phyloP scores from a whole-genome alignment of 2,888 invertebrate genomes.

The Melieria crassipennis region DNA sequence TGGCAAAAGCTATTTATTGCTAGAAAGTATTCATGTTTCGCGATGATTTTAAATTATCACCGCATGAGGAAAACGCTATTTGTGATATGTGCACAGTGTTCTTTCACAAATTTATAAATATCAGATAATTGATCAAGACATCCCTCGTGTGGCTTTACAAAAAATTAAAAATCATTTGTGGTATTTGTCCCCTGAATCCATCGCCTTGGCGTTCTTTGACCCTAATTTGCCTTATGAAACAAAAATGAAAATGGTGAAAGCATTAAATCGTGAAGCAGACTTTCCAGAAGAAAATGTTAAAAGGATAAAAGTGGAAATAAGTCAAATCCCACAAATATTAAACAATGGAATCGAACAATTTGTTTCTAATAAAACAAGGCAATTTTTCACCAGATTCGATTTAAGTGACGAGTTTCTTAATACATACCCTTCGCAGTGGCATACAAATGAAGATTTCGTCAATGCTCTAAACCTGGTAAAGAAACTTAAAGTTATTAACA shows the following conservation, averaged over 20 bases:
- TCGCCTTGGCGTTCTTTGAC: slow-evolving; percentile 26
- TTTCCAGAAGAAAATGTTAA: slow-evolving; percentile 26
- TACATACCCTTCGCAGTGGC: slow-evolving; percentile 33
- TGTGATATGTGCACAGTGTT: slow-evolving; percentile 29
- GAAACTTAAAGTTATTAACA: slow-evolving; percentile 36
- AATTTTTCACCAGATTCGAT: slow-evolving; percentile 10
- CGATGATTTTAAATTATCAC: slow-evolving; percentile 27
- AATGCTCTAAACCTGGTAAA: slow-evolving; percentile 28
- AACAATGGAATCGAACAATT: slow-evolving; percentile 25
- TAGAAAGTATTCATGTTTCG: slow-evolving; percentile 33
- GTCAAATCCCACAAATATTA: slow-evolving; percentile 27
- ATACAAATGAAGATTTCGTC: slow-evolving; percentile 27
- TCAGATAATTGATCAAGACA: slow-evolving; percentile 20
- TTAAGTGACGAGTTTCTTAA: slow-evolving; percentile 33
- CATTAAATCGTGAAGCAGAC: slow-evolving; percentile 5
- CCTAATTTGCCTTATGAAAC: slow-evolving; percentile 27
- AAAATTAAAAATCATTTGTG: slow-evolving; percentile 27
- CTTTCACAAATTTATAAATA: slow-evolving; percentile 5
- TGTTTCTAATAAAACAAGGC: slow-evolving; percentile 16
- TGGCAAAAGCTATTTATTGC: slow-evolving; percentile 36
- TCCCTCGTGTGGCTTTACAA: slow-evolving; percentile 16
- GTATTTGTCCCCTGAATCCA: slow-evolving; percentile 27
- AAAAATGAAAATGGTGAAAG: slow-evolving; percentile 28
- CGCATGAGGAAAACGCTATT: slow-evolving; percentile 27
- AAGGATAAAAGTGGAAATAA: slow-evolving; percentile 17